Base-by-base conservation (phyloP, 2,113 vertebrate species). In the Gila orcuttii region DNA sequence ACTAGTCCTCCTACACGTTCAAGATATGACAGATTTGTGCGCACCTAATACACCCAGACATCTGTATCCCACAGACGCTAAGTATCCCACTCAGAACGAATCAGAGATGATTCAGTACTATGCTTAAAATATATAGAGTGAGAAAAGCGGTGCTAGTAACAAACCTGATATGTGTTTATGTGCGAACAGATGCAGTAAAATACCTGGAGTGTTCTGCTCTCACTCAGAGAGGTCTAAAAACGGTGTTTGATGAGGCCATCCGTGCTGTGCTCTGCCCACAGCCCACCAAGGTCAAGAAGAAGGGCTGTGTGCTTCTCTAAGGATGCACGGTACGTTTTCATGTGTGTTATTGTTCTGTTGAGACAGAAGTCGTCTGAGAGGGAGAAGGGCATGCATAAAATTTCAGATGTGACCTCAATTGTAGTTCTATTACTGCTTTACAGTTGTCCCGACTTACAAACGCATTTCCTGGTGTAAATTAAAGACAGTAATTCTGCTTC, bases 191-290 rank as follows among this genome's bases (percentile, higher is more conserved):
- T 88, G 94, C 96, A 0, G 96, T 97, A 90, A 97, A 97, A 66
- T 97, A 97, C 88, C 93, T 97, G 3, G 97, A 97, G 90, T 97
- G 97, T 79, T 97, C 97, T 0, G 97, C 96, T 11, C 91, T 97
- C 86, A 97, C 97, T 0, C 97, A 97, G 92, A 92, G 96, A 0
- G 96, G 97, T 42, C 93, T 97, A 87, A 97, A 97, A 91, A 97
- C 96, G 0, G 97, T 97, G 88, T 97, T 97, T 23, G 96, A 97
- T 0, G 97, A 97, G 89, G 97, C 97, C 31, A 97, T 97, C 90
- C 93, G 96, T 15, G 97, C 97, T 0, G 96, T 97, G 23, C 93
- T 97, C 69, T 97, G 96, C 78, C 97, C 96, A 0, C 96, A 96
- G 85, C 96, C 96, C 69, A 93, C 95, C 0, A 93, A 96, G 73